These are phyloP conservation scores for Lemur catta DNA, from an alignment of 2,797 vertebrate genomes.

Conservation along the genomic window DNA sequence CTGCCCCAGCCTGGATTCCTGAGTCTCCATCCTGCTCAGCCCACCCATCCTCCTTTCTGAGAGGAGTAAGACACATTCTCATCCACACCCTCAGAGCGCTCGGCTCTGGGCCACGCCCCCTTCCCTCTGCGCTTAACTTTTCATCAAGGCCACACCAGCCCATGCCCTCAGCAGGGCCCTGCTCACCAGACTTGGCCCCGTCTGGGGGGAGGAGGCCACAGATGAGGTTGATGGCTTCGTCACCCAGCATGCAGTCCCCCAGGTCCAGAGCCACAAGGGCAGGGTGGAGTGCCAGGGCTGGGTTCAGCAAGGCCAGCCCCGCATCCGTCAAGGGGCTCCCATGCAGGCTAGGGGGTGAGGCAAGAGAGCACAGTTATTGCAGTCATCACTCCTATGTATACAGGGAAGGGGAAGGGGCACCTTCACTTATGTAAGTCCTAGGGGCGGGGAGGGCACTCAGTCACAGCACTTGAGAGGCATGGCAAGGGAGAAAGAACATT, in stretches of 20 bases:
- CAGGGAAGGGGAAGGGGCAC: background rate
- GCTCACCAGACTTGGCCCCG: conserved; percentile 95
- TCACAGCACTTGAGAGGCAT: background rate
- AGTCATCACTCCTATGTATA: background rate
- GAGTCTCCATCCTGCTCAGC: background rate
- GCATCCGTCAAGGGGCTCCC: conserved; percentile 94
- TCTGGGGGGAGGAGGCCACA: conserved; percentile 96
- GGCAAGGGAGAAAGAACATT: background rate
- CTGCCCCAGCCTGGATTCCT: background rate
- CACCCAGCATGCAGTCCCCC: conserved; percentile 96
- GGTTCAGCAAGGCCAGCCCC: conserved; percentile 92
- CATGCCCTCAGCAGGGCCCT: conserved; percentile 16
- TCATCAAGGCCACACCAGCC: background rate
- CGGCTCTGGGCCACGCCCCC: background rate
- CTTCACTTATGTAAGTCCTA: background rate
- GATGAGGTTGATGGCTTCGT: conserved; percentile 93
- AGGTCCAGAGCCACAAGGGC: conserved; percentile 94
- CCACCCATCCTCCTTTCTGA: background rate
- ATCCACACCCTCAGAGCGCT: background rate
- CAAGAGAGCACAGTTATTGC: conserved; percentile 18
- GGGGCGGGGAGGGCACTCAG: background rate
- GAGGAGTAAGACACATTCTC: background rate
- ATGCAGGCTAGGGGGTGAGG: conserved; percentile 89
- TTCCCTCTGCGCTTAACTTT: background rate
- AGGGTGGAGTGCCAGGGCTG: conserved; percentile 92